phyloP scores from a whole-genome alignment of 1,140 invertebrate genomes.

The Eurosta solidaginis region DNA sequence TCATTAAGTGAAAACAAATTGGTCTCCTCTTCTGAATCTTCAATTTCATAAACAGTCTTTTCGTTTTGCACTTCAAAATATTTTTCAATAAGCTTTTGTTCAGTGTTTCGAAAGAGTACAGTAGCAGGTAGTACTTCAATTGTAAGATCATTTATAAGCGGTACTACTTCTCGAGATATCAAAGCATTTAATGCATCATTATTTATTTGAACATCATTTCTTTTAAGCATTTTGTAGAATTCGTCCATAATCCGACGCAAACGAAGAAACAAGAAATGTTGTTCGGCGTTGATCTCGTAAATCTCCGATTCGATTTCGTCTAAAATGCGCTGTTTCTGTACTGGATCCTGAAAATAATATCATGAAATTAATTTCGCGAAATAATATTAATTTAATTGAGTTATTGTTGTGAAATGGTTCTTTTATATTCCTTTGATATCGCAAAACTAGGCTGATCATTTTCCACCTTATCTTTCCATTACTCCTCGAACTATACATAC shows the following conservation, averaged over 20 bases:
- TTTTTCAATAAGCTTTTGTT: conserved; percentile 50
- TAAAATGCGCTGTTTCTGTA: conserved; percentile 52
- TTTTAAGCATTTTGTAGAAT: conserved; percentile 43
- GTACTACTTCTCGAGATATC: conserved; percentile 47
- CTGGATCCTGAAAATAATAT: conserved; percentile 43
- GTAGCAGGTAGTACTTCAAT: conserved; percentile 42
- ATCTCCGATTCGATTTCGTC: conserved; percentile 54
- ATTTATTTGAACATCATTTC: conserved; percentile 41
- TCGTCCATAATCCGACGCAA: conserved; percentile 44
- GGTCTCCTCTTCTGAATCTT: conserved; percentile 32
- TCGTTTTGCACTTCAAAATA: conserved; percentile 33
- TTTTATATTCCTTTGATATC: no score
- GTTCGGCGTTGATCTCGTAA: conserved; percentile 55
- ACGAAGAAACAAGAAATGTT: conserved; percentile 47
- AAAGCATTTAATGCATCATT: conserved; percentile 42
- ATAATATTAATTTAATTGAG: not conserved
- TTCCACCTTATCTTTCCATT: no score
- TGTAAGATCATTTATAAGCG: conserved; percentile 44
- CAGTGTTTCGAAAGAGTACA: conserved; percentile 44
- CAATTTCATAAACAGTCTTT: conserved; percentile 25
- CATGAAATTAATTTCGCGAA: not conserved
- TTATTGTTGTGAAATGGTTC: no score
- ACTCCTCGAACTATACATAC: no score
- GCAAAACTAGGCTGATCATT: no score
- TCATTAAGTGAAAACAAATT: not conserved